phyloP scores from a whole-genome alignment of 2,888 invertebrate species.

The Pterobdella sp. region DNA sequence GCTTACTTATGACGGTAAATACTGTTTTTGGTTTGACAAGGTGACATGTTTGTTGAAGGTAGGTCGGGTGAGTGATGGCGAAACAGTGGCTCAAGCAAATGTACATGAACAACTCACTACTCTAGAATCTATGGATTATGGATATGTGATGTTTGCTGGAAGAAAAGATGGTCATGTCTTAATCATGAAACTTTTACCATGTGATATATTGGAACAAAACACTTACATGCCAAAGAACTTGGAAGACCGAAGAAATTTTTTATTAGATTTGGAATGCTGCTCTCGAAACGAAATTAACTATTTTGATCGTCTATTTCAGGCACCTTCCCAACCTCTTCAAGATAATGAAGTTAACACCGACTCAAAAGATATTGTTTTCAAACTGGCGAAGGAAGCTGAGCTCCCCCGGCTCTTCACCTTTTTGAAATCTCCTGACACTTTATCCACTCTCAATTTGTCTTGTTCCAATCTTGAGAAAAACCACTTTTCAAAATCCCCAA shows the following conservation, averaged over 20 bases:
- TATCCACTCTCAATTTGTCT: not conserved
- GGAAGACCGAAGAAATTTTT: constrained; percentile 26
- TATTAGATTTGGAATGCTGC: constrained; percentile 28
- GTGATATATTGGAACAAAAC: not conserved
- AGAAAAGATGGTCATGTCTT: constrained; percentile 39
- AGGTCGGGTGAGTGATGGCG: constrained; percentile 29
- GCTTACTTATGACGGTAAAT: constrained; percentile 37
- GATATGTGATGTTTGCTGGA: constrained; percentile 37
- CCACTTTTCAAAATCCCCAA: not conserved
- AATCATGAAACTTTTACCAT: constrained; percentile 36
- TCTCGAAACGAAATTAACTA: not conserved
- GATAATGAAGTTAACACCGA: constrained; percentile 24
- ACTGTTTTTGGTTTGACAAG: constrained; percentile 36
- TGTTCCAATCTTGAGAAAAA: not conserved
- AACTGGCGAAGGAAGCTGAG: constrained; percentile 22
- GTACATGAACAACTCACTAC: constrained; percentile 36
- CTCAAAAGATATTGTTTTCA: not conserved
- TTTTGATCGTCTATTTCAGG: constrained; percentile 25
- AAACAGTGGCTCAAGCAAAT: constrained; percentile 33
- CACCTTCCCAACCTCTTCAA: constrained; percentile 7
- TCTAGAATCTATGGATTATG: constrained; percentile 35
- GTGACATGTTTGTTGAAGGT: constrained; percentile 32
- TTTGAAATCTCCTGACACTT: not conserved
- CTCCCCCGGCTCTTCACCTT: constrained; percentile 23
- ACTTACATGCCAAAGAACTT: constrained; percentile 19